A percentile compares a stretch with the other conserved stretches of the same genome.
Evolutionary conservation across 1,140 invertebrate genomes (phyloP).

Genomic region (Apis laboriosa): DNA sequence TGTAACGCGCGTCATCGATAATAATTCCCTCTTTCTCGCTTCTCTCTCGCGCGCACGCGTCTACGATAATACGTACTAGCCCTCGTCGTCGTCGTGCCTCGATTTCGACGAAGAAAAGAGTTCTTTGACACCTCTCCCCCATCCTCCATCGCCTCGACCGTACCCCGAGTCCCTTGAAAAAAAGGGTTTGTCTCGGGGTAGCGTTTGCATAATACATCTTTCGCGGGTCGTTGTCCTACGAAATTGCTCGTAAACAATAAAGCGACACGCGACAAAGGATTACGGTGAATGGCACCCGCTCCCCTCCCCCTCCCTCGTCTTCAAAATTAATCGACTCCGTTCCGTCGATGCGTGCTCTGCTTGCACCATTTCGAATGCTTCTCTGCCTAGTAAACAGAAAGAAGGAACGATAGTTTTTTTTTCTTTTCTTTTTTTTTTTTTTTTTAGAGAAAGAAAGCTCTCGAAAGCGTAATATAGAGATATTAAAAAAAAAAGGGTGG

Average conservation of each 20-base stretch:
- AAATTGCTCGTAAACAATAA: constrained; percentile 52
- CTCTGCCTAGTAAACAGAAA: no score
- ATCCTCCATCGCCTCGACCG: not conserved
- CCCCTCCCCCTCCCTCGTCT: constrained; percentile 13
- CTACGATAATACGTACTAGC: not conserved
- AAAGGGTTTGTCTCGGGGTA: not conserved
- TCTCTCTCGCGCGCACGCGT: no score
- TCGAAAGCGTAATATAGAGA: not conserved
- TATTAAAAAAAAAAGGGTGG: not conserved
- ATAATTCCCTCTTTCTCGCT: not conserved
- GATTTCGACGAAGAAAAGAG: not conserved
- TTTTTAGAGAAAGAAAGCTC: no score
- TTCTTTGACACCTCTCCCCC: constrained; percentile 2
- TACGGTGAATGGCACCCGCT: constrained; percentile 17
- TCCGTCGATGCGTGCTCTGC: not conserved
- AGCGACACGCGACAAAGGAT: constrained; percentile 42
- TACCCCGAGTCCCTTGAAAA: not conserved
- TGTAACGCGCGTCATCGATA: not conserved
- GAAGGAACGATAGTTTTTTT: no score
- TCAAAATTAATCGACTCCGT: constrained; percentile 41
- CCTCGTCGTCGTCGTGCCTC: not conserved
- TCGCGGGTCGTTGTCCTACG: constrained; percentile 35
- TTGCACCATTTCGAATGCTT: not conserved
- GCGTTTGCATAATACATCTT: constrained; percentile 42
- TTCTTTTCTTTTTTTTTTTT: no score